Conservation (phyloP, 1,140 invertebrate species). For the Caenorhabditis elegans region DNA sequence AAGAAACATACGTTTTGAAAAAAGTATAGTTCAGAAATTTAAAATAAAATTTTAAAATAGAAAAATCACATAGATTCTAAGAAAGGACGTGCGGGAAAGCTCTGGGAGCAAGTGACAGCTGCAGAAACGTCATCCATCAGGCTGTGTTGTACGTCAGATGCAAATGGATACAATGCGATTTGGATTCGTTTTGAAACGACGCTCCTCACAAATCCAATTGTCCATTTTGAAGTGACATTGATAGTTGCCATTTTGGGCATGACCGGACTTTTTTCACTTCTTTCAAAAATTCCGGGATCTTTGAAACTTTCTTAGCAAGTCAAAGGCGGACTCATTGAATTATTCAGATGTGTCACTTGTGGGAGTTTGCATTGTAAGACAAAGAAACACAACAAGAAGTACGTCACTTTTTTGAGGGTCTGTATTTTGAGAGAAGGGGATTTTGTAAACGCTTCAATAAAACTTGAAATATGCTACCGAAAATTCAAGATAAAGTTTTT, state of each 20-base stretch:
- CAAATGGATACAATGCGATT: constrained; percentile 12
- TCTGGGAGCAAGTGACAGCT: background rate
- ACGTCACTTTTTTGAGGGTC: background rate
- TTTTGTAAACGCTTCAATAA: no score
- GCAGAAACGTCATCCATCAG: background rate
- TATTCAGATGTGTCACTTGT: constrained; percentile 23
- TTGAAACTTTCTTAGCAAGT: constrained; percentile 22
- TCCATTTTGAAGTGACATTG: constrained; percentile 22
- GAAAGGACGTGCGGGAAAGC: background rate
- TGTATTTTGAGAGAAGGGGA: no score
- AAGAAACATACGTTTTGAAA: no score
- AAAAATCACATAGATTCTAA: background rate
- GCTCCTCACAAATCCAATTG: background rate
- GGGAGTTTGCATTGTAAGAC: background rate
- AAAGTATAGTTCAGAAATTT: no score
- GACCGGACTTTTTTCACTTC: background rate
- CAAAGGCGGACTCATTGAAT: constrained; percentile 17
- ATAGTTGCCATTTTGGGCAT: constrained; percentile 21
- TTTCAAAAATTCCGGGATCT: background rate
- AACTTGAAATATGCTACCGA: no score
- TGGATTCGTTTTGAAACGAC: background rate
- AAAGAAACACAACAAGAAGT: background rate
- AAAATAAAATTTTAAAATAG: background rate
- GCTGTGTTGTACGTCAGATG: constrained; percentile 7
- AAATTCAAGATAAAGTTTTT: no score